A percentile compares a stretch with the other conserved stretches of the same genome.
These are phyloP conservation scores for Lathronympha strigana DNA, from an alignment of 2,888 invertebrate species.

Conservation along the genomic window DNA sequence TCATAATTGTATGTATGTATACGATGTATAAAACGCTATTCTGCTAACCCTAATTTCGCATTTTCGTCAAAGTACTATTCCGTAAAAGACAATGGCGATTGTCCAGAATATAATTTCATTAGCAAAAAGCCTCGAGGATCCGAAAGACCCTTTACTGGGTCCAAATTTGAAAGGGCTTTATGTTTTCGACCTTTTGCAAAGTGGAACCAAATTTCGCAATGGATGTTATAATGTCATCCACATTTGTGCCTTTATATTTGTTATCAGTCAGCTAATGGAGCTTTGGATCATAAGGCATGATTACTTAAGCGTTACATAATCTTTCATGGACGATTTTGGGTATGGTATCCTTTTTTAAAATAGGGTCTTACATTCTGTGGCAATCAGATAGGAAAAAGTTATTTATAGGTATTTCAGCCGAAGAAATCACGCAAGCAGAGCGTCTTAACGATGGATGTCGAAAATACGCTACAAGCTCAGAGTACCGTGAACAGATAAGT, in stretches of 20 bases:
- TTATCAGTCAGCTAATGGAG: slow-evolving; percentile 55
- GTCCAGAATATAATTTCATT: slow-evolving; percentile 50
- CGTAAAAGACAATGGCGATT: slow-evolving; percentile 42
- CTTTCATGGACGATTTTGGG: slow-evolving; percentile 58
- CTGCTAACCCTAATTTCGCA: slow-evolving; percentile 7
- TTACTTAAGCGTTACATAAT: slow-evolving; percentile 58
- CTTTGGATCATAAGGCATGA: slow-evolving; percentile 58
- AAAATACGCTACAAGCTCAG: slow-evolving; percentile 52
- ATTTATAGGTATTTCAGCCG: slow-evolving; percentile 51
- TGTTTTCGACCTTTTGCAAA: slow-evolving; percentile 62
- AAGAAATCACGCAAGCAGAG: slow-evolving; percentile 55
- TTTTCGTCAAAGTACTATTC: slow-evolving; percentile 21
- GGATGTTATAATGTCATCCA: slow-evolving; percentile 53
- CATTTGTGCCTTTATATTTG: slow-evolving; percentile 51
- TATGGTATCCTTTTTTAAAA: slow-evolving; percentile 55
- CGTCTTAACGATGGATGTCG: slow-evolving; percentile 48
- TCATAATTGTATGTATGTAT: neutral
- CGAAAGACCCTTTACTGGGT: slow-evolving; percentile 63
- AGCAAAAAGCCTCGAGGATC: slow-evolving; percentile 57
- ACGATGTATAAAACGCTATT: slow-evolving; percentile 1
- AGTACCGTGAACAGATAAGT: slow-evolving; percentile 55
- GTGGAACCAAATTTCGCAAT: slow-evolving; percentile 52
- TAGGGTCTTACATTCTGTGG: slow-evolving; percentile 50
- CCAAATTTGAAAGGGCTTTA: slow-evolving; percentile 64
- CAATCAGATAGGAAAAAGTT: slow-evolving; percentile 51